Percentiles rank a stretch among this genome's conserved stretches.
phyloP scores from a whole-genome alignment of 2,797 vertebrate genomes.

The Zenarchopterus dispar region DNA sequence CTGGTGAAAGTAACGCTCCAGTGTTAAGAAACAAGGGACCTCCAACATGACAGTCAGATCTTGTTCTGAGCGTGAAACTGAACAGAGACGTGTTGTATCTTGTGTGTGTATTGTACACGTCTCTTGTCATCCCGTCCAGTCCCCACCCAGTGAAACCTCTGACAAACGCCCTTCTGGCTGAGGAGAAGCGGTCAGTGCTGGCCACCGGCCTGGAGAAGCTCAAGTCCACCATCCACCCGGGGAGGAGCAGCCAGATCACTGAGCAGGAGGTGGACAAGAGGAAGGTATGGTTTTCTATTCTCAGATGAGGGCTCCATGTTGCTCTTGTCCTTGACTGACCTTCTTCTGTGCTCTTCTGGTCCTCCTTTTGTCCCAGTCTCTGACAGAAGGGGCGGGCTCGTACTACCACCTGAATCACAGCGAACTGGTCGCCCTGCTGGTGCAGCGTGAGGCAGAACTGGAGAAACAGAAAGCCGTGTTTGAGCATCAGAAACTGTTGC shows the following conservation, averaged over 20 bases:
- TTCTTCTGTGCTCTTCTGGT: not conserved
- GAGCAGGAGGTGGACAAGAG: slow-evolving; percentile 80
- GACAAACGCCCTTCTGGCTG: slow-evolving; percentile 71
- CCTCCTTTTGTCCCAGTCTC: slow-evolving; percentile 40
- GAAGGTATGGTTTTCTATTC: slow-evolving; percentile 76
- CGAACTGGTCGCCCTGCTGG: slow-evolving; percentile 90
- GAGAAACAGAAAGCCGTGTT: slow-evolving; percentile 86
- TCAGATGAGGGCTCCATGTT: not conserved
- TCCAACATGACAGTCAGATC: slow-evolving; percentile 39
- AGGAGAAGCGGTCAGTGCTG: slow-evolving; percentile 85
- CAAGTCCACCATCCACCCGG: slow-evolving; percentile 83
- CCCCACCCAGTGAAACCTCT: slow-evolving; percentile 96
- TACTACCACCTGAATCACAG: slow-evolving; percentile 96
- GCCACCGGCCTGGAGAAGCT: slow-evolving; percentile 89
- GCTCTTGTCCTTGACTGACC: not conserved
- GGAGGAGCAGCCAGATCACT: slow-evolving; percentile 71
- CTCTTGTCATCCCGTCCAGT: slow-evolving; percentile 66
- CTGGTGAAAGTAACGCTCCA: not conserved
- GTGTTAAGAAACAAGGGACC: slow-evolving; percentile 13
- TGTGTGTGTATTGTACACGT: not conserved
- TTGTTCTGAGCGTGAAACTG: not conserved
- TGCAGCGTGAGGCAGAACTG: slow-evolving; percentile 89
- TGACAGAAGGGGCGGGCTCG: slow-evolving; percentile 86
- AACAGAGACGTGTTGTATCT: not conserved
- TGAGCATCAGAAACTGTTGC: slow-evolving; percentile 82